phyloP scores from a whole-genome alignment of 2,888 invertebrate species.

The Apocheima hispidaria region DNA sequence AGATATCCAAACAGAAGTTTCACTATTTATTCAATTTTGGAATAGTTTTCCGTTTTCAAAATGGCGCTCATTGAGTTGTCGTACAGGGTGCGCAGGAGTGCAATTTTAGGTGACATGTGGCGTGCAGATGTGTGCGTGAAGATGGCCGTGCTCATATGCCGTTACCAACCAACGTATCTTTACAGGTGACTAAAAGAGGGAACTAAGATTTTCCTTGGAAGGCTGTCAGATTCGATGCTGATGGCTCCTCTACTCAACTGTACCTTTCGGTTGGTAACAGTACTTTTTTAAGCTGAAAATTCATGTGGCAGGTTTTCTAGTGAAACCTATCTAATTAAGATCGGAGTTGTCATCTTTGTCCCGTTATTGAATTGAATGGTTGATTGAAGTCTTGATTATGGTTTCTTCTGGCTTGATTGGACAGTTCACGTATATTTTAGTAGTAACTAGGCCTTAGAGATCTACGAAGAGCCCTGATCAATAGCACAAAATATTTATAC shows the following conservation, averaged over 20 bases:
- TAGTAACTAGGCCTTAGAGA: neutral
- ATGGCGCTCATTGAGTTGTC: conserved; percentile 38
- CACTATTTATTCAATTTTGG: conserved; percentile 59
- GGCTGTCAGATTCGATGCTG: neutral
- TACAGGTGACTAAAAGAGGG: neutral
- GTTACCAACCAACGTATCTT: conserved; percentile 23
- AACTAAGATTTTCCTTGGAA: neutral
- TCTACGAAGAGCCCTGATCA: no score
- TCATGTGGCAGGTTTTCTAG: conserved; percentile 42
- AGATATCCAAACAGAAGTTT: conserved; percentile 63
- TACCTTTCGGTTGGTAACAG: neutral
- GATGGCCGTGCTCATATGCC: conserved; percentile 45
- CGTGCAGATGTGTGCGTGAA: conserved; percentile 46
- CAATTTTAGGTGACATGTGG: conserved; percentile 68
- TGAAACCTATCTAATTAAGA: conserved; percentile 38
- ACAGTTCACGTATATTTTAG: neutral
- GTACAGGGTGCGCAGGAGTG: conserved; percentile 55
- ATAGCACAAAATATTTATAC: no score
- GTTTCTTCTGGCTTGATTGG: neutral
- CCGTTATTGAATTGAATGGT: conserved; percentile 12
- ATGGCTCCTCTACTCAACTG: neutral
- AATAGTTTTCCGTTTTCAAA: conserved; percentile 54
- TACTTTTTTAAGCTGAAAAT: conserved; percentile 45
- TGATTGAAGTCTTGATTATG: neutral
- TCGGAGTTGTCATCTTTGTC: conserved; percentile 13